These are phyloP conservation scores for Drosophila subquinaria DNA, from an alignment of 2,888 invertebrate genomes.

Conservation along the genomic window DNA sequence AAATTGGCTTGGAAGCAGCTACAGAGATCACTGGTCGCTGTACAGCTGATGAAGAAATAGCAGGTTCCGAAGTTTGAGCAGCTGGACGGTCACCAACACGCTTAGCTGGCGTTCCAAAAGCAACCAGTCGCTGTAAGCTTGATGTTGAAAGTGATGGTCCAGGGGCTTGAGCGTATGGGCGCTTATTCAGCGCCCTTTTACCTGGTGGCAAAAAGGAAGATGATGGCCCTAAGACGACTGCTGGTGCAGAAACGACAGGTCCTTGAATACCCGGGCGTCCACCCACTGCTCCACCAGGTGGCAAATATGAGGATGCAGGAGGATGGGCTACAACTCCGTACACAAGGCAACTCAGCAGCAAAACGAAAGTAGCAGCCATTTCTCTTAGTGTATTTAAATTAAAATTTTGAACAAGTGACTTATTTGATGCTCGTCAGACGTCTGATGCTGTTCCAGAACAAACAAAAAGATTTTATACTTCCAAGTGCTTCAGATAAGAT, in stretches of 20 bases:
- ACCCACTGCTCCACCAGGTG: constrained; percentile 13
- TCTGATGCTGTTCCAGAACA: constrained; percentile 43
- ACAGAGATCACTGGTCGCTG: neutral
- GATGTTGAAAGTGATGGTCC: neutral
- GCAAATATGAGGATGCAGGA: constrained; percentile 18
- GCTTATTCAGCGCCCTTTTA: neutral
- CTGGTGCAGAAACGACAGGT: neutral
- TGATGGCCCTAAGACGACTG: neutral
- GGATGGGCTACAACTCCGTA: constrained; percentile 27
- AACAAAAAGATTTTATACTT: constrained; percentile 2
- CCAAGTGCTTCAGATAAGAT: too few relatives aligned
- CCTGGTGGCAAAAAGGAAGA: constrained; percentile 4
- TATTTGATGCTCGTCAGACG: constrained; percentile 15
- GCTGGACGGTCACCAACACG: neutral
- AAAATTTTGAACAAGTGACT: neutral
- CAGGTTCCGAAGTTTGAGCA: neutral
- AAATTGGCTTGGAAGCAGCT: neutral
- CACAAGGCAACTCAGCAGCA: constrained; percentile 34
- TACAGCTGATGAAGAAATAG: neutral
- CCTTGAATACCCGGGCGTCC: neutral
- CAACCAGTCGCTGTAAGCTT: neutral
- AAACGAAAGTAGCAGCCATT: constrained; percentile 22
- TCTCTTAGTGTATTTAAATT: neutral
- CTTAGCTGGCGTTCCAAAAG: neutral
- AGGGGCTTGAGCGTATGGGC: neutral